Conservation (phyloP, 35 echinoderm and acorn worm genomes). For the Heliocidaris tuberculata region DNA sequence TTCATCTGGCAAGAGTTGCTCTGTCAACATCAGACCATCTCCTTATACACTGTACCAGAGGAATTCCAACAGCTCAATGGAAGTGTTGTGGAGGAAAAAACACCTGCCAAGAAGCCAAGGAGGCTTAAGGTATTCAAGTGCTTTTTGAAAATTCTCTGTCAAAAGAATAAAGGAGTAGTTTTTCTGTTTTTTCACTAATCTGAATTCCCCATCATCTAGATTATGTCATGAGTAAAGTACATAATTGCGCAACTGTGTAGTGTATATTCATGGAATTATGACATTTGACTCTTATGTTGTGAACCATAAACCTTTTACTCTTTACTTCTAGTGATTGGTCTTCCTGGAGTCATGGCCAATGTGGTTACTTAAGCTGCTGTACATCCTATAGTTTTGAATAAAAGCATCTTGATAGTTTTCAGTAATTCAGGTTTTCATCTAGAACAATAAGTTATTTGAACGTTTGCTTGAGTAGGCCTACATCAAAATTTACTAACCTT, state of each 20-base stretch:
- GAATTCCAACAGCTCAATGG: neutral
- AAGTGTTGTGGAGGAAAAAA: neutral
- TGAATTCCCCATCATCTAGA: neutral
- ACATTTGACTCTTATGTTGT: neutral
- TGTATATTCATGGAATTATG: too few relatives aligned
- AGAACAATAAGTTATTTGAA: too few relatives aligned
- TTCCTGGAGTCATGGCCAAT: neutral
- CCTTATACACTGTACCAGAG: neutral
- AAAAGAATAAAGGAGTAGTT: neutral
- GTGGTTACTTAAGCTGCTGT: too few relatives aligned
- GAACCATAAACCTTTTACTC: neutral
- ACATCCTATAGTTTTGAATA: too few relatives aligned
- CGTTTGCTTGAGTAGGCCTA: too few relatives aligned
- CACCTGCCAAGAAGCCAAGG: neutral
- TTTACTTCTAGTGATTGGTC: neutral
- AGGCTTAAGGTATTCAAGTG: neutral
- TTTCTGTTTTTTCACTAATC: neutral
- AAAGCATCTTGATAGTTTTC: too few relatives aligned
- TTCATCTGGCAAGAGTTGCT: slow-evolving; percentile 12
- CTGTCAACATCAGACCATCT: neutral
- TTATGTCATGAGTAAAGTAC: neutral
- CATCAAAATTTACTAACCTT: too few relatives aligned
- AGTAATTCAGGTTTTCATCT: too few relatives aligned
- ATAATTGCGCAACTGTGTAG: neutral
- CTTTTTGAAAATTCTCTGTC: too few relatives aligned